phyloP scores from a whole-genome alignment of 2,113 vertebrate species.

The Clarias batrachus region DNA sequence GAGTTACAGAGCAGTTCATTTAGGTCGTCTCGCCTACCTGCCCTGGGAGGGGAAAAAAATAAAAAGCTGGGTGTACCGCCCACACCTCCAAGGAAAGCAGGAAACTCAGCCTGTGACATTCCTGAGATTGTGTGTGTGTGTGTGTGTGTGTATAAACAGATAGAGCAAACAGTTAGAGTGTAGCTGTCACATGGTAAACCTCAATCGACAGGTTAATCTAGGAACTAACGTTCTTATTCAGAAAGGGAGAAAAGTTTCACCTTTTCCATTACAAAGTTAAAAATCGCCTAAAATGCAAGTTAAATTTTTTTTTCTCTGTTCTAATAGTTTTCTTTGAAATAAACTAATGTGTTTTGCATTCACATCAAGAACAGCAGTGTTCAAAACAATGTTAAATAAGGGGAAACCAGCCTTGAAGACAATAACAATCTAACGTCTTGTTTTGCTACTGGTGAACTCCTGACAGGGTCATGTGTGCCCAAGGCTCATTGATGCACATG shows the following conservation, averaged over 20 bases:
- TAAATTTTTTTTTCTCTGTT: not conserved
- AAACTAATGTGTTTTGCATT: not conserved
- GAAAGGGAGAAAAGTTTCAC: not conserved
- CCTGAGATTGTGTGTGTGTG: not conserved
- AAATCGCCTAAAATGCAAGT: not conserved
- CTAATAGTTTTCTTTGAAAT: not conserved
- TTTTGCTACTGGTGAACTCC: not conserved
- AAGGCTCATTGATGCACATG: too few species aligned
- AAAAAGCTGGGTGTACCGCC: slow-evolving; percentile 23
- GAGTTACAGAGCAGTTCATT: slow-evolving; percentile 16
- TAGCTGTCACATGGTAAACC: not conserved
- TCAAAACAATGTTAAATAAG: too few species aligned
- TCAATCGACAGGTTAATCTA: slow-evolving; percentile 1
- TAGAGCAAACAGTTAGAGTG: slow-evolving; percentile 21
- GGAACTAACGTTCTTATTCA: not conserved
- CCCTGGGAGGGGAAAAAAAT: slow-evolving; percentile 3
- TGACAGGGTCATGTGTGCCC: too few species aligned
- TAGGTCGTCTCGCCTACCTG: not conserved
- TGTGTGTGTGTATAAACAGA: slow-evolving; percentile 9
- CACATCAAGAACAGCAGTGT: too few species aligned
- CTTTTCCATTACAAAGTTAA: not conserved
- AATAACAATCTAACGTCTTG: not conserved
- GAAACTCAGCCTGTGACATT: slow-evolving; percentile 45
- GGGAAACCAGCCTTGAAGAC: not conserved
- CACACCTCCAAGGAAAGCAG: slow-evolving; percentile 38